These are phyloP conservation scores for Microplitis deprimator DNA, from an alignment of 2,888 invertebrate species.

Conservation along the genomic window DNA sequence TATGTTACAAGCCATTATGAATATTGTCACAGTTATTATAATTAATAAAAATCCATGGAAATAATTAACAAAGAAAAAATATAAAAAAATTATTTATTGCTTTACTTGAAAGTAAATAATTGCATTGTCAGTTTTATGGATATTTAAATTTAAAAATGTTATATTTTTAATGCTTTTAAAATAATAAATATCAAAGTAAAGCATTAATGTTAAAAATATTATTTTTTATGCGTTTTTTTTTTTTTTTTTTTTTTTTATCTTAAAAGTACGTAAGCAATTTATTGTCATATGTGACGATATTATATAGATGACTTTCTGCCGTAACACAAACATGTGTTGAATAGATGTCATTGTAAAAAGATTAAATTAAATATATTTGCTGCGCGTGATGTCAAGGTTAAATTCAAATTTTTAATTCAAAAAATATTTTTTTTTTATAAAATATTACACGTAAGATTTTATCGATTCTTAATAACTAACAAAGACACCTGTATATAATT, in stretches of 20 bases:
- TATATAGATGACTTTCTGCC: background rate
- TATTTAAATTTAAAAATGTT: too few relatives aligned
- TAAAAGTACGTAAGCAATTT: background rate
- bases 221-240: background rate
- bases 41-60: too few relatives aligned
- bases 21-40: too few relatives aligned
- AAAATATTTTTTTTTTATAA: background rate
- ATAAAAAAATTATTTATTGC: too few relatives aligned
- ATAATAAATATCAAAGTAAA: too few relatives aligned
- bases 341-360: background rate
- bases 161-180: too few relatives aligned
- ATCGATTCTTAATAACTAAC: conserved; percentile 4
- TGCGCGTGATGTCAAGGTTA: conserved; percentile 8
- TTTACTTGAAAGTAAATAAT: too few relatives aligned
- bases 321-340: too few relatives aligned
- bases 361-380: background rate
- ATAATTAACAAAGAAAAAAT: too few relatives aligned
- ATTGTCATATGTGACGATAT: background rate
- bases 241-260: background rate
- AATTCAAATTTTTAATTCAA: conserved; percentile 9
- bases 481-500: conserved; percentile 19
- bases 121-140: too few relatives aligned
- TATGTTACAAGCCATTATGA: too few relatives aligned
- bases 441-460: conserved; percentile 13
- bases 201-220: background rate